phyloP scores from a whole-genome alignment of 2,797 vertebrate genomes.

The Cuniculus paca region DNA sequence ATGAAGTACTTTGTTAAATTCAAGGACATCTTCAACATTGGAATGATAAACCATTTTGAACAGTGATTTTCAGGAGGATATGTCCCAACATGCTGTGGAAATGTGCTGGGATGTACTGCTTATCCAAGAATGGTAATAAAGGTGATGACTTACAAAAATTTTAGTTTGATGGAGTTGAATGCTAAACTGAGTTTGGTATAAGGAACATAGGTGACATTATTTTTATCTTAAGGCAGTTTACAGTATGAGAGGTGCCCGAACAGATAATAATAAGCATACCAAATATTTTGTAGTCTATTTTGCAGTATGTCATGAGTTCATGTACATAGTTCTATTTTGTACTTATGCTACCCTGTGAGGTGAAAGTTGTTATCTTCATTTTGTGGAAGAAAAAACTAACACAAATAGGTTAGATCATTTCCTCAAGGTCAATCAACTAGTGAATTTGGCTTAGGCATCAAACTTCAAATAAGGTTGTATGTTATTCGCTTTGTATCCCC shows the following conservation, averaged over 20 bases:
- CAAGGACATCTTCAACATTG: neutral
- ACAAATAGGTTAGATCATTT: neutral
- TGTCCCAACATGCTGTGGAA: neutral
- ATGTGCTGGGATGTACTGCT: constrained; percentile 25
- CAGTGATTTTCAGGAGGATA: neutral
- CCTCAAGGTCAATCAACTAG: neutral
- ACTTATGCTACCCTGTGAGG: neutral
- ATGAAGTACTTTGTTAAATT: constrained; percentile 58
- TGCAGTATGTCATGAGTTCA: neutral
- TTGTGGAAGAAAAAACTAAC: neutral
- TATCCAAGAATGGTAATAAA: neutral
- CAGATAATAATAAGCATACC: neutral
- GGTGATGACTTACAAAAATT: neutral
- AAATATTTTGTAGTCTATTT: neutral
- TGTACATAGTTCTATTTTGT: neutral
- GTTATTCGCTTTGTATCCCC: neutral
- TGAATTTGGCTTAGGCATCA: neutral
- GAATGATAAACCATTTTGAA: neutral
- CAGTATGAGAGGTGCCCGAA: neutral
- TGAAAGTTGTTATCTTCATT: neutral
- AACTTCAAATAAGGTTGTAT: neutral
- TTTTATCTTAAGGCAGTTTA: neutral
- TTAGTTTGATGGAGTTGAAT: neutral
- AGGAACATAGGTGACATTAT: neutral
- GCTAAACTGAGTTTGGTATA: constrained; percentile 28